These are phyloP conservation scores for Sebastes taczanowskii DNA, from an alignment of 2,797 vertebrate genomes.

Conservation along the genomic window DNA sequence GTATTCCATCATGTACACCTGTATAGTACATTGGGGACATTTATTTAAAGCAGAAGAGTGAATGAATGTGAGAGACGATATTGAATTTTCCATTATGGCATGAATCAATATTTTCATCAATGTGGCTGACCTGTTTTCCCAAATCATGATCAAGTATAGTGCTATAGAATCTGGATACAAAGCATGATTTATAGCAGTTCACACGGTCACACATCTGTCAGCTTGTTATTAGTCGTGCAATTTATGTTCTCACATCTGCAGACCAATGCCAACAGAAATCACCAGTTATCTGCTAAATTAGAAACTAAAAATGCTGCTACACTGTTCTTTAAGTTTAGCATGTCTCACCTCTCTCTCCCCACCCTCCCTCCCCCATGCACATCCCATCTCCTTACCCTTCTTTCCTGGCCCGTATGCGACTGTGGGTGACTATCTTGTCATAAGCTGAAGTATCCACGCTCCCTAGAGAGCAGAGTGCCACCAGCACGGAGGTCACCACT, in stretches of 20 bases:
- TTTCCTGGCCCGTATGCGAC: constrained; percentile 93
- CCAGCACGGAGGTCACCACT: constrained; percentile 73
- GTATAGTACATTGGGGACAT: not conserved
- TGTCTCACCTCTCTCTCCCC: not conserved
- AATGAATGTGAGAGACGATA: constrained; percentile 2
- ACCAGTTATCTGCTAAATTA: not conserved
- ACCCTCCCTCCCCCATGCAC: not conserved
- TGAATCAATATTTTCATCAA: constrained; percentile 34
- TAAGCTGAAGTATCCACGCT: constrained; percentile 88
- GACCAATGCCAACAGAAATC: not conserved
- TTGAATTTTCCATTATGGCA: constrained; percentile 35
- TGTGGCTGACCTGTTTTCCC: constrained; percentile 26
- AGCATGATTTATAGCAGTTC: not conserved
- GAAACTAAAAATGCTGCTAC: not conserved
- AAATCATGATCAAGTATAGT: not conserved
- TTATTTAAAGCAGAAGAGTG: not conserved
- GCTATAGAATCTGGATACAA: not conserved
- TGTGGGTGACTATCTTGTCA: constrained; percentile 96
- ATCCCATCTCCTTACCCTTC: constrained; percentile 88
- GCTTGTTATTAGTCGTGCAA: not conserved
- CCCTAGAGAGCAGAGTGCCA: constrained; percentile 83
- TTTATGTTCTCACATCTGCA: not conserved
- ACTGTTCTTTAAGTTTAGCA: not conserved
- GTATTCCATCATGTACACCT: no score
- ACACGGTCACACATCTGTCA: not conserved